Percentiles rank a stretch among this genome's conserved stretches.
Conservation (phyloP, 2,888 invertebrate species). For the Cataglyphis rosenhaueri region DNA sequence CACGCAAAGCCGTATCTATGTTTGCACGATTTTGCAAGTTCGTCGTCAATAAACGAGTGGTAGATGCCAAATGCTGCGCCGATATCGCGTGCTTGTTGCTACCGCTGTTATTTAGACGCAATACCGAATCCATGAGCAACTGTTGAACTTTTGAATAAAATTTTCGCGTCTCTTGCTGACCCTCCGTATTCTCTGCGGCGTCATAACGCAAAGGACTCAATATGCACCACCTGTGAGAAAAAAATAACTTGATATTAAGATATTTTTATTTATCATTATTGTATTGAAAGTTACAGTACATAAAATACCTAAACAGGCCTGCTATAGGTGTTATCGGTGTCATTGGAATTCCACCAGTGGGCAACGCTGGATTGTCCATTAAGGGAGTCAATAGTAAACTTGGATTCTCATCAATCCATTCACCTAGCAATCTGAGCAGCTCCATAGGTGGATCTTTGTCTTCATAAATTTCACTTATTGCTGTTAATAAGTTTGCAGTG, state of each 20-base stretch:
- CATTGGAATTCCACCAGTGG: constrained; percentile 93
- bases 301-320: constrained; percentile 88
- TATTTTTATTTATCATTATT: background rate
- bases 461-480: constrained; percentile 92
- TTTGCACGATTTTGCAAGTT: constrained; percentile 75
- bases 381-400: constrained; percentile 81
- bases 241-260: constrained; percentile 4
- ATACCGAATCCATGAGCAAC: constrained; percentile 83
- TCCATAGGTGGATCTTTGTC: constrained; percentile 82
- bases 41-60: constrained; percentile 76
- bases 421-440: constrained; percentile 80
- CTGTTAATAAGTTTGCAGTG: constrained; percentile 95
- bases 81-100: constrained; percentile 84
- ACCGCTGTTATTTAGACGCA: constrained; percentile 79
- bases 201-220: constrained; percentile 78
- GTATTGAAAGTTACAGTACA: background rate
- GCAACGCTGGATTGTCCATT: constrained; percentile 87
- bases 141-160: constrained; percentile 83
- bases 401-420: constrained; percentile 84
- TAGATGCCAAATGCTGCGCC: constrained; percentile 83
- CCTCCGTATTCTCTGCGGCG: constrained; percentile 61
- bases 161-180: constrained; percentile 72
- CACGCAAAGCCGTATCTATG: constrained; percentile 68
- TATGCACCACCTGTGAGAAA: constrained; percentile 81
- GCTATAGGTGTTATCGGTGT: constrained; percentile 93